Base-by-base conservation (phyloP, 2,113 vertebrate species). In the Oryzias woworae region DNA sequence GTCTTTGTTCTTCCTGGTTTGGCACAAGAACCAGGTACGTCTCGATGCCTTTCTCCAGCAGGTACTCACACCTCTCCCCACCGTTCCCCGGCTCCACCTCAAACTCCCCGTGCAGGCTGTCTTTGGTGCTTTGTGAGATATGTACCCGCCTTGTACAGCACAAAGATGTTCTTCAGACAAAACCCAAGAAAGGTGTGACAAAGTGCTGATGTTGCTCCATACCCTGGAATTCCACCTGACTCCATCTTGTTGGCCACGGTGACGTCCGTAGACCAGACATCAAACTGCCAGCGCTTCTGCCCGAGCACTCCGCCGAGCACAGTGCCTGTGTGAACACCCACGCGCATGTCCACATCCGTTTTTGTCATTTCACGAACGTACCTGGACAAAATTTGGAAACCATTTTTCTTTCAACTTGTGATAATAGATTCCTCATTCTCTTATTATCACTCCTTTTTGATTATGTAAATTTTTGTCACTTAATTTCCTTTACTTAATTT, bases 191-290 rank as follows among this genome's bases (percentile, higher is more conserved):
- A 2, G 2, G 10, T 18, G 17, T 1, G 10, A 54, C 17, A 36
- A 12, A 41, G 63, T 1, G 42, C 42, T 2, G 0, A 0, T 16
- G 7, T 12, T 14, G 12, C 42, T 58, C 17, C 66, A 87, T 76
- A 97, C 96, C 96, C 96, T 0, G 96, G 96, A 65, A 98, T 94
- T 63, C 96, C 96, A 0, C 96, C 96, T 0, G 96, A 95, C 65
- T 98, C 96, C 96, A 98, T 98, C 86, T 98, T 98, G 87, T 98
- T 98, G 73, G 96, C 96, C 28, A 98, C 93, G 0, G 96, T 97
- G 80, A 98, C 96, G 0, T 98, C 96, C 0, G 96, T 98, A 42
- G 96, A 98, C 96, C 96, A 98, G 26, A 98, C 96, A 0, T 98
- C 96, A 5, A 96, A 98, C 84, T 98, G 96, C 96, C 96, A 98